These are phyloP conservation scores for Stegastes partitus DNA, from an alignment of 2,113 vertebrate species.

Conservation along the genomic window DNA sequence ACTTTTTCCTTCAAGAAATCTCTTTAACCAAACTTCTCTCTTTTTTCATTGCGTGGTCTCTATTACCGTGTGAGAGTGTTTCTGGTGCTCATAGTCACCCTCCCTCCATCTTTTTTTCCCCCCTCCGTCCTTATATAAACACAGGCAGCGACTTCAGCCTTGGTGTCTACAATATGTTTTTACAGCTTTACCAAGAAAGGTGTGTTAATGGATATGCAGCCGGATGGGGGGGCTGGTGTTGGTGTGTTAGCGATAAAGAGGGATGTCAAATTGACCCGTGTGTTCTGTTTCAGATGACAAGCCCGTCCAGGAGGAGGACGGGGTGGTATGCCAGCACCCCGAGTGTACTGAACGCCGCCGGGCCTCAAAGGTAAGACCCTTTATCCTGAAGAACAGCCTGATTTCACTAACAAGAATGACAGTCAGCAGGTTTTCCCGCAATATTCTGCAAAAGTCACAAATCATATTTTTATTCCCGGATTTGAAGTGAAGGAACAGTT, in stretches of 20 bases:
- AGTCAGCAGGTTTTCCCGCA: neutral
- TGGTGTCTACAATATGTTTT: constrained; percentile 41
- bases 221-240: constrained; percentile 15
- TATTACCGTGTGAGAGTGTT: constrained; percentile 33
- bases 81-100: constrained; percentile 22
- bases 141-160: constrained; percentile 29
- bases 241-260: constrained; percentile 40
- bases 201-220: constrained; percentile 48
- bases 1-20: constrained; percentile 56
- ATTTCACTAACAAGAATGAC: neutral
- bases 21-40: constrained; percentile 19
- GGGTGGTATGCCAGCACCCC: constrained; percentile 88
- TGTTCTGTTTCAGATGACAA: constrained; percentile 86
- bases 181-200: constrained; percentile 46
- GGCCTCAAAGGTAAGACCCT: constrained; percentile 88
- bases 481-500: neutral
- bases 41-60: constrained; percentile 33
- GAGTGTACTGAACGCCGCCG: constrained; percentile 87
- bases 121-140: constrained; percentile 42
- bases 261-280: constrained; percentile 32
- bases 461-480: neutral
- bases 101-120: neutral
- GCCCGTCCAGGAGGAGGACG: constrained; percentile 86
- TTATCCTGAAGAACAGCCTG: neutral
- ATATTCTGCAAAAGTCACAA: neutral